These are phyloP conservation scores for Cylindroiulus punctatus DNA, from an alignment of 2,888 invertebrate genomes.

Conservation along the genomic window DNA sequence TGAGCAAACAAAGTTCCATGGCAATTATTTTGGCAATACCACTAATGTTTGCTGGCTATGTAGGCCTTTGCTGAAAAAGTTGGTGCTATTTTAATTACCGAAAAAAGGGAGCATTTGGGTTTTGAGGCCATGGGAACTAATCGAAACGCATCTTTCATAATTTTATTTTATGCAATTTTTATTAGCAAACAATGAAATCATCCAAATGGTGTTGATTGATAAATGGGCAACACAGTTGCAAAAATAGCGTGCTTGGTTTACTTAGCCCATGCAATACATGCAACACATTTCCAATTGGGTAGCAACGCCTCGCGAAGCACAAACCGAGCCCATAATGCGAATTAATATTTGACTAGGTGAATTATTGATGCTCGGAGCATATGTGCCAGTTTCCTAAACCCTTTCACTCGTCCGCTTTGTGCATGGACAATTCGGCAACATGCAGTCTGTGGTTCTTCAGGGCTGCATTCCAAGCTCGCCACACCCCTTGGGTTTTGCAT, in stretches of 20 bases:
- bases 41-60: background rate
- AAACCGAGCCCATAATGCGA: background rate
- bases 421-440: background rate
- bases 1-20: background rate
- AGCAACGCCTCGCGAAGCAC: background rate
- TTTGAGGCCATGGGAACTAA: background rate
- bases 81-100: background rate
- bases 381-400: background rate
- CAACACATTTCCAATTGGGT: background rate
- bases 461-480: background rate
- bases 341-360: background rate
- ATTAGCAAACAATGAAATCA: background rate
- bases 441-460: background rate
- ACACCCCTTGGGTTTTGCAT: background rate
- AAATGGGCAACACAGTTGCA: background rate
- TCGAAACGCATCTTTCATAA: background rate
- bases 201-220: background rate
- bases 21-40: background rate
- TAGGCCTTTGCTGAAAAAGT: background rate
- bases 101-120: background rate
- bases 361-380: background rate
- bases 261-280: background rate
- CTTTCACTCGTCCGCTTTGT: background rate
- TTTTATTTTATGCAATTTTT: background rate
- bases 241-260: background rate